Conservation (phyloP, 2,888 invertebrate genomes). For the Sclerodermus sp. region DNA sequence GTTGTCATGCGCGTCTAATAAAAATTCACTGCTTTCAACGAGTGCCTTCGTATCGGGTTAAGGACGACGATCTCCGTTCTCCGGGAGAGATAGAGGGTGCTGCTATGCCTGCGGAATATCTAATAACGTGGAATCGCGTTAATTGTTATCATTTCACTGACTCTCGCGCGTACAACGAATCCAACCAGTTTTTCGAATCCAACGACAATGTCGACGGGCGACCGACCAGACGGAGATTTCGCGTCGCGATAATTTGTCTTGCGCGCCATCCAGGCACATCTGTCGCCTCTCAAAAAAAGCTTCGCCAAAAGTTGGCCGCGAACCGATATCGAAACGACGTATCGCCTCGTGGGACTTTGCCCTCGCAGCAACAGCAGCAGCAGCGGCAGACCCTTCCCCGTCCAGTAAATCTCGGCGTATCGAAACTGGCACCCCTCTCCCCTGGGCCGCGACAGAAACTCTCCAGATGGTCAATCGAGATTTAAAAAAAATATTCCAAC, state of each 20-base stretch:
- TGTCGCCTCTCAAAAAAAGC: conserved; percentile 16
- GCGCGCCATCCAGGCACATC: conserved; percentile 24
- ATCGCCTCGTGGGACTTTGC: conserved; percentile 33
- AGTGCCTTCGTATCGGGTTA: no score
- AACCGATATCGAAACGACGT: conserved; percentile 39
- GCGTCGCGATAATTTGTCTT: conserved; percentile 41
- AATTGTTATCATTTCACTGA: no score
- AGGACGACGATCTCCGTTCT: no score
- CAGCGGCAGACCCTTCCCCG: not conserved
- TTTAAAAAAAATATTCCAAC: no score
- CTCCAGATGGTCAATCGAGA: no score
- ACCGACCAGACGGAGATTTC: conserved; percentile 7
- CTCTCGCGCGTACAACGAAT: no score
- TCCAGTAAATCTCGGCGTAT: not conserved
- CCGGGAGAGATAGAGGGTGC: no score
- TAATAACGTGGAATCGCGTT: no score
- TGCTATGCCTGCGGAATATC: no score
- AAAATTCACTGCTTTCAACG: no score
- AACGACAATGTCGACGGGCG: not conserved
- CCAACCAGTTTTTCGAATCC: no score
- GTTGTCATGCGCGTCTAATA: no score
- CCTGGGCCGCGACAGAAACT: not conserved
- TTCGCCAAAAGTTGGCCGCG: conserved; percentile 26
- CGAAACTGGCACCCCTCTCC: conserved; percentile 1
- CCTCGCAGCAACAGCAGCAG: conserved; percentile 2